Base-by-base conservation (phyloP, 2,888 invertebrate genomes). In the Eristalis tenax region DNA sequence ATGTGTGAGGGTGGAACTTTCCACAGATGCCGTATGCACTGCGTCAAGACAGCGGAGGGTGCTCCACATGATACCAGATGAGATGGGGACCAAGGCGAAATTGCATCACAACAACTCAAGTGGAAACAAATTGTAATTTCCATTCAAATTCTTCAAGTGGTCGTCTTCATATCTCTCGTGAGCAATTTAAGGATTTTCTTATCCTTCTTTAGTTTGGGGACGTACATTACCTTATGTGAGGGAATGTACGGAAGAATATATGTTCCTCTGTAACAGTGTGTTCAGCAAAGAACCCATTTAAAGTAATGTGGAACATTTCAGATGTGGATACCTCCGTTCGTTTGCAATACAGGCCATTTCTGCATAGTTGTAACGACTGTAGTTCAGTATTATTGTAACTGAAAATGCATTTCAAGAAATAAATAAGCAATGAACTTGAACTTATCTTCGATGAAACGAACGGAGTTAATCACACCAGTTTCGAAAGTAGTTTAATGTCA, bases 71-170 rank as follows among this genome's bases (percentile, higher is more conserved):
- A 63, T n/a, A 65, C 73, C 61, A 65, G 26, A 71, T 15, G 59
- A 13, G 35, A 22, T 35, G 38, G 26, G 22, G 50, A 70, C 15
- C 15, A 69, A 59, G 57, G 64, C 35, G 32, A 71, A 79, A 84
- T 75, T 79, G 70, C 74, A 84, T 79, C 70, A 70, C 43, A 50
- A 40, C 69, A 79, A 61, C 69, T 84, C 79, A 23, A 84, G 79
- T 75, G 83, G 61, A 84, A 75, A 74, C 74, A 84, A 84, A 84
- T 84, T 84, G 83, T 84, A 79, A 84, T 84, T 79, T 84, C 70
- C 70, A 79, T 84, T 79, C 79, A 84, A 84, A 84, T 75, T 70
- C 74, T 75, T 84, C 65, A 79, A 84, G 83, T 79, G 83, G 83
- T 61, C 70, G 32, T 79, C 74, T 73, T 64, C 64, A 59, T 69